phyloP scores from a whole-genome alignment of 2,797 vertebrate species.

The Cossypha heuglini region DNA sequence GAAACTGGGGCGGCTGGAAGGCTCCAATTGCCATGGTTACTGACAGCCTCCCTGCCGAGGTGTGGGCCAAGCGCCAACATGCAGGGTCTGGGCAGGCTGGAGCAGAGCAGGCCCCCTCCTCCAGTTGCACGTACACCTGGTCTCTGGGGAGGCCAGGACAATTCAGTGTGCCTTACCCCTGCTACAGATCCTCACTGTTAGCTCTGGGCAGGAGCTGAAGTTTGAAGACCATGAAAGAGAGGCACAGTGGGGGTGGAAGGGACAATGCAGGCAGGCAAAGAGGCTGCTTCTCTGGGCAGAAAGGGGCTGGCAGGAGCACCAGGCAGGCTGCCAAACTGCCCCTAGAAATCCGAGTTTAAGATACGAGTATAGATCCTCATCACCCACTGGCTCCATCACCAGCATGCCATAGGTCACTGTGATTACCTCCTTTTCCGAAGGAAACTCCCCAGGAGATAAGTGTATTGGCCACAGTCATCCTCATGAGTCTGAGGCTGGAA shows the following conservation, averaged over 20 bases:
- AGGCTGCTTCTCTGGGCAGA: not conserved
- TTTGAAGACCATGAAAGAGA: not conserved
- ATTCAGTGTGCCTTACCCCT: not conserved
- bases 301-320: not conserved
- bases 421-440: not conserved
- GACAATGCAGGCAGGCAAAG: not conserved
- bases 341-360: not conserved
- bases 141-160: not conserved
- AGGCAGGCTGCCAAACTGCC: not conserved
- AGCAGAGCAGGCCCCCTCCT: not conserved
- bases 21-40: not conserved
- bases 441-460: not conserved
- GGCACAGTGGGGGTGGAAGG: not conserved
- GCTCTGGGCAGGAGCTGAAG: not conserved
- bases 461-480: not conserved
- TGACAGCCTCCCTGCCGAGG: not conserved
- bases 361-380: not conserved
- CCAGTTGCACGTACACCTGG: not conserved
- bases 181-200: not conserved
- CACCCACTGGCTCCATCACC: not conserved
- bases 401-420: rapidly evolving
- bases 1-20: not conserved
- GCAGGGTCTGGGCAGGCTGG: not conserved
- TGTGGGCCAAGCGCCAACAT: not conserved
- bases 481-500: not conserved